phyloP scores from a whole-genome alignment of 1,140 invertebrate genomes.

The Penaeus japonicus region DNA sequence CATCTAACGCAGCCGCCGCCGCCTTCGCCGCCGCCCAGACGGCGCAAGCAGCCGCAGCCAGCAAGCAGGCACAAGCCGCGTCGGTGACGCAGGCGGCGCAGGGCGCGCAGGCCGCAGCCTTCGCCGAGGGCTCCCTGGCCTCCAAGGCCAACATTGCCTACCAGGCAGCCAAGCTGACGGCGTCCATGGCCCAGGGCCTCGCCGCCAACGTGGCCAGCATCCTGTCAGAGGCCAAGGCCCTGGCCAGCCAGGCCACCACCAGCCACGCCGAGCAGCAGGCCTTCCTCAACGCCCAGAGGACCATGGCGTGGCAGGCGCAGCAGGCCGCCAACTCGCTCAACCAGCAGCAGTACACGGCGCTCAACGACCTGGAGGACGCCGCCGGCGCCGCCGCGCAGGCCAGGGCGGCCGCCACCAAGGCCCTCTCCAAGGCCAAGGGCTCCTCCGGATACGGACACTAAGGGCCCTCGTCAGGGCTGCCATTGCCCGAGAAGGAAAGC shows the following conservation, averaged over 20 bases:
- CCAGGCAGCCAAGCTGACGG: background rate
- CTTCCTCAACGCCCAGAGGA: background rate
- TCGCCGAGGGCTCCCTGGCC: background rate
- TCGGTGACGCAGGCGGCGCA: background rate
- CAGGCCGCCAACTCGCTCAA: background rate
- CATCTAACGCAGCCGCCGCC: background rate
- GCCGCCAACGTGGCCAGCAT: background rate
- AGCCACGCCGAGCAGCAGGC: background rate
- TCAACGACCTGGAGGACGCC: background rate
- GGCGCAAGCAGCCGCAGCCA: background rate
- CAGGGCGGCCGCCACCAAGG: background rate
- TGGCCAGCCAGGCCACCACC: background rate
- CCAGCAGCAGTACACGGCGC: background rate
- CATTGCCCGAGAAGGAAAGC: background rate
- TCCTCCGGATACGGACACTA: background rate
- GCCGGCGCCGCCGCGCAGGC: background rate
- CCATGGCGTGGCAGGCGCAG: background rate
- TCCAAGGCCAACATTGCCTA: background rate
- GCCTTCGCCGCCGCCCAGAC: background rate
- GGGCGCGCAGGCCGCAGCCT: background rate
- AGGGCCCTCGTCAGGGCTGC: background rate
- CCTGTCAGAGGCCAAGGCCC: background rate
- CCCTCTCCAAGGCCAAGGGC: constrained; percentile 2
- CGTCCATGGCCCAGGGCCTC: background rate
- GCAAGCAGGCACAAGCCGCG: background rate